phyloP scores from a whole-genome alignment of 2,113 vertebrate genomes.

The Toxotes jaculatrix region DNA sequence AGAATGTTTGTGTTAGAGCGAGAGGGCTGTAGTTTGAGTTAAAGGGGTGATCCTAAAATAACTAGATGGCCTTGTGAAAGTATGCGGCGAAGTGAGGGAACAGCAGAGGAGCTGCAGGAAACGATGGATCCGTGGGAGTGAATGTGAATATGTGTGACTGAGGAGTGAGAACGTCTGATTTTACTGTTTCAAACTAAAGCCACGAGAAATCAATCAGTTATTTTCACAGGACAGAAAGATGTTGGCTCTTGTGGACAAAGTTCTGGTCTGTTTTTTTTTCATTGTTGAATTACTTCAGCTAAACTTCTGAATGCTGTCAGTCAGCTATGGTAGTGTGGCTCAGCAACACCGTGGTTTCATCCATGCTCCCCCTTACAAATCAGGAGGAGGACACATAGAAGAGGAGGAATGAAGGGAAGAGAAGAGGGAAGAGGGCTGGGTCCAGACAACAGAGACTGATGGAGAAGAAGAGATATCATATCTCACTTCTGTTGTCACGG shows the following conservation, averaged over 20 bases:
- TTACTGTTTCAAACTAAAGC: neutral
- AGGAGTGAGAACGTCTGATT: slow-evolving; percentile 4
- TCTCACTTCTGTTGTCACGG: too few relatives aligned
- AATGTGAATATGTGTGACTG: slow-evolving; percentile 17
- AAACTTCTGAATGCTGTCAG: too few relatives aligned
- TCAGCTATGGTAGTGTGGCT: too few relatives aligned
- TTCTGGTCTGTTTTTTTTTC: too few relatives aligned
- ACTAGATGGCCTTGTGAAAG: slow-evolving; percentile 78
- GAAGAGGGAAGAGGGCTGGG: too few relatives aligned
- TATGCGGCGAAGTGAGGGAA: slow-evolving; percentile 50
- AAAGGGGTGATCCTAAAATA: slow-evolving; percentile 81
- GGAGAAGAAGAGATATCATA: too few relatives aligned
- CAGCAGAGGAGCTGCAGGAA: slow-evolving; percentile 62
- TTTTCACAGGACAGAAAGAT: neutral
- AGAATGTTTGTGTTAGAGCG: slow-evolving; percentile 71
- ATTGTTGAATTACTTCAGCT: too few relatives aligned
- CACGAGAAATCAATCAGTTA: neutral
- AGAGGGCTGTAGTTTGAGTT: slow-evolving; percentile 67
- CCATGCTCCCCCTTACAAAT: too few relatives aligned
- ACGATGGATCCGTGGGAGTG: slow-evolving; percentile 47
- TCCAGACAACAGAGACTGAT: too few relatives aligned
- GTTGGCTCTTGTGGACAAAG: neutral
- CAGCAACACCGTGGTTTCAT: too few relatives aligned
- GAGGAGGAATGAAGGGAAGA: too few relatives aligned
- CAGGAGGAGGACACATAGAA: too few relatives aligned